A percentile compares a stretch with the other conserved stretches of the same genome.
Evolutionary conservation across 1,140 invertebrate genomes (phyloP).

Genomic region (Epicauta chinensis): DNA sequence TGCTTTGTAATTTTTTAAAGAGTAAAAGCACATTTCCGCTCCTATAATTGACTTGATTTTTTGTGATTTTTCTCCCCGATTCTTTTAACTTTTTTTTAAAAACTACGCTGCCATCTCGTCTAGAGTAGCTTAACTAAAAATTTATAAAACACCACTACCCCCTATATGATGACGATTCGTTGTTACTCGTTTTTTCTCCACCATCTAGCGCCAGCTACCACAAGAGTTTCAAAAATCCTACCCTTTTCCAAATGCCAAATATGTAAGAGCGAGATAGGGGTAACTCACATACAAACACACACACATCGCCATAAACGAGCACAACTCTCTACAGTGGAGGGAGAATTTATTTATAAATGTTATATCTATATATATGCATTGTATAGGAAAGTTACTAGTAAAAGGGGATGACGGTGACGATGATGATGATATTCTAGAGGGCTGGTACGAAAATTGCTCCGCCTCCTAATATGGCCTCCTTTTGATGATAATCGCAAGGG

Average conservation of each 20-base stretch:
- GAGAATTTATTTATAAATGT: too few relatives aligned
- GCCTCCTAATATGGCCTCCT: constrained; percentile 39
- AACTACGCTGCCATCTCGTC: constrained; percentile 24
- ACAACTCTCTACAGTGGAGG: too few relatives aligned
- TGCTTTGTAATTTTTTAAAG: too few relatives aligned
- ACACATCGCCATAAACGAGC: too few relatives aligned
- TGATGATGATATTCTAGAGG: background rate
- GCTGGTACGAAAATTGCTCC: constrained; percentile 23
- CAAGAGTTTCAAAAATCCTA: constrained; percentile 26
- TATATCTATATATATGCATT: too few relatives aligned
- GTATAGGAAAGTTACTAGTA: too few relatives aligned
- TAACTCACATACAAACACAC: too few relatives aligned
- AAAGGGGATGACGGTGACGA: too few relatives aligned
- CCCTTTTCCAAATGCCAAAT: constrained; percentile 7
- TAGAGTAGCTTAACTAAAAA: constrained; percentile 25
- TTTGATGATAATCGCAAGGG: constrained; percentile 36
- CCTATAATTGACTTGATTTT: too few relatives aligned
- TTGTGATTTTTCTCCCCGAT: background rate
- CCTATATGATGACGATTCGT: background rate
- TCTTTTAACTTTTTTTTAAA: constrained; percentile 13
- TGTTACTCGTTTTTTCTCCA: constrained; percentile 34
- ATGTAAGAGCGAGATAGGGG: background rate
- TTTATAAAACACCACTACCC: constrained; percentile 18
- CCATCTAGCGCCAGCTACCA: constrained; percentile 31
- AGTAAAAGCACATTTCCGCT: too few relatives aligned